Conservation (phyloP, 2,888 invertebrate species). For the Gasteruption jaculator region DNA sequence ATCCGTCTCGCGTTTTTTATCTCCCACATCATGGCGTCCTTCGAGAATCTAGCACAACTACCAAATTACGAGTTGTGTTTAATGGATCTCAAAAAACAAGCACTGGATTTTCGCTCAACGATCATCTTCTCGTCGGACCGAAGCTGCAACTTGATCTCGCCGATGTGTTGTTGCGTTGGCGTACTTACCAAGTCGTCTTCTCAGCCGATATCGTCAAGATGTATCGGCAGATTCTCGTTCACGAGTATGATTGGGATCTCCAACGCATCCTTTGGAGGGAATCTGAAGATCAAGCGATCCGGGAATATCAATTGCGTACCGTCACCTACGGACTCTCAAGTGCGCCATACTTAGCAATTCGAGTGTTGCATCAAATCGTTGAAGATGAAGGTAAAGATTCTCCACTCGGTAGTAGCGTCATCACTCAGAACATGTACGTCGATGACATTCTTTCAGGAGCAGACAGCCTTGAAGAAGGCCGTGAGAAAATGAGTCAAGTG, state of each 20-base stretch:
- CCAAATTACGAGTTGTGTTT: constrained; percentile 11
- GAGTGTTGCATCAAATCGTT: constrained; percentile 9
- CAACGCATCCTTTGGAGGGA: constrained; percentile 15
- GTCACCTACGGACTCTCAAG: constrained; percentile 14
- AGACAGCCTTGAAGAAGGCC: background rate
- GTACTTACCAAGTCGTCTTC: constrained; percentile 12
- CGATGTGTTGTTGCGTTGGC: constrained; percentile 11
- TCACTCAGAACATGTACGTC: constrained; percentile 12
- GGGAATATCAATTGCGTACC: constrained; percentile 8
- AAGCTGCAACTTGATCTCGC: constrained; percentile 10
- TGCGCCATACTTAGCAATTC: constrained; percentile 14
- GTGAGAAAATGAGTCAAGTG: constrained; percentile 8
- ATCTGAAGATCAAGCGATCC: background rate
- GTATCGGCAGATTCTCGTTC: constrained; percentile 15
- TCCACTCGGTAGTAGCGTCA: constrained; percentile 5
- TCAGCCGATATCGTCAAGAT: constrained; percentile 12
- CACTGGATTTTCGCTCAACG: constrained; percentile 7
- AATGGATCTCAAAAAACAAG: constrained; percentile 12
- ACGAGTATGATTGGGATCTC: constrained; percentile 12
- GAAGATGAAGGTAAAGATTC: constrained; percentile 1
- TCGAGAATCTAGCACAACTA: constrained; percentile 8
- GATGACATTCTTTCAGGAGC: constrained; percentile 14
- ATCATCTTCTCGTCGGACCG: constrained; percentile 4
- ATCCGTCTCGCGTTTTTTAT: constrained; percentile 7
- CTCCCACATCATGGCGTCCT: constrained; percentile 14